These are phyloP conservation scores for Neria commutata DNA, from an alignment of 2,888 invertebrate species.

Conservation along the genomic window DNA sequence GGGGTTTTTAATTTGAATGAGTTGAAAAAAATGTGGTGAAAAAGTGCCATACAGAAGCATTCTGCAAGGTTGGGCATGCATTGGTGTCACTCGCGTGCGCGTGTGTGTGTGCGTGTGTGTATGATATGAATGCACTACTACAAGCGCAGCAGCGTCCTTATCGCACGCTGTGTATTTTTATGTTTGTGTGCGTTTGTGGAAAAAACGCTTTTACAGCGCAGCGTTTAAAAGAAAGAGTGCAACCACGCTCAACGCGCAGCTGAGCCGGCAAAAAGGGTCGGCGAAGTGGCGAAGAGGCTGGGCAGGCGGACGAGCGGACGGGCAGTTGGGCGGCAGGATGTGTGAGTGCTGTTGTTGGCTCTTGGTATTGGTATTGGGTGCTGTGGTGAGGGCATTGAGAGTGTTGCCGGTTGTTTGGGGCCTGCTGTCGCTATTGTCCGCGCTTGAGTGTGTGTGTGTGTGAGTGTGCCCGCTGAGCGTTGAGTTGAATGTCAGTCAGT, in stretches of 20 bases:
- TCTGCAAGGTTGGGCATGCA: no score
- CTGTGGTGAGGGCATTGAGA: background rate
- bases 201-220: background rate
- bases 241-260: background rate
- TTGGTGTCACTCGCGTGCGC: no score
- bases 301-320: background rate
- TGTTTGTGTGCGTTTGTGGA: slow-evolving; percentile 13
- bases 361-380: background rate
- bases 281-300: no score
- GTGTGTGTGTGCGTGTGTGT: background rate
- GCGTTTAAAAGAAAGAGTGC: background rate
- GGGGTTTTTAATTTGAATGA: slow-evolving; percentile 31
- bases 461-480: background rate
- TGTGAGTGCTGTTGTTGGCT: background rate
- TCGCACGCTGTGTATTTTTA: slow-evolving; percentile 10
- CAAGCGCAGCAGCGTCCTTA: slow-evolving; percentile 8
- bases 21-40: slow-evolving; percentile 44
- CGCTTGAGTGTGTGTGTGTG: background rate
- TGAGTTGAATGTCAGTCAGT: background rate
- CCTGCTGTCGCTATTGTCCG: background rate
- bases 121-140: background rate
- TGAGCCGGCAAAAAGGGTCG: no score
- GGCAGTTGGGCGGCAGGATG: background rate
- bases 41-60: no score
- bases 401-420: background rate